Conservation (phyloP, 2,888 invertebrate genomes). For the Polydrusus cervinus region DNA sequence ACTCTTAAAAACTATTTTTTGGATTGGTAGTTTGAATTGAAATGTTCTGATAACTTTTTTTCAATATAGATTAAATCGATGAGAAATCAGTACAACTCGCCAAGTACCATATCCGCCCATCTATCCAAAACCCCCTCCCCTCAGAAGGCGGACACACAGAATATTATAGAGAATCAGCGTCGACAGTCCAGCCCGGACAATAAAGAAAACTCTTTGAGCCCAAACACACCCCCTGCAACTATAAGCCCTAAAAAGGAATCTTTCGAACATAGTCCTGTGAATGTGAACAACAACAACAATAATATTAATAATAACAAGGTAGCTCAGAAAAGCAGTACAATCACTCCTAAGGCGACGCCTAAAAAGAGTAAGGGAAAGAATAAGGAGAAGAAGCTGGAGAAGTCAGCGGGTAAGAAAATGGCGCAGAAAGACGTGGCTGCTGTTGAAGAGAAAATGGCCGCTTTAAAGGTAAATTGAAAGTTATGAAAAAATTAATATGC, state of each 20-base stretch:
- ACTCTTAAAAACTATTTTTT: no score
- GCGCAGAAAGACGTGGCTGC: conserved; percentile 58
- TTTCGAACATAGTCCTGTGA: conserved; percentile 30
- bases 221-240: background rate
- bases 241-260: conserved; percentile 30
- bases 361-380: conserved; percentile 38
- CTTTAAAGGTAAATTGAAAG: conserved; percentile 53
- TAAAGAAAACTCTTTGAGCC: background rate
- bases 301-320: conserved; percentile 29
- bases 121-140: conserved; percentile 55
- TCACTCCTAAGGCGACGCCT: conserved; percentile 10
- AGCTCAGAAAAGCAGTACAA: conserved; percentile 44
- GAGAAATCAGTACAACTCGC: conserved; percentile 65
- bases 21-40: background rate
- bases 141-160: conserved; percentile 4
- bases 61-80: conserved; percentile 69
- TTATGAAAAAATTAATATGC: background rate
- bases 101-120: conserved; percentile 44
- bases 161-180: conserved; percentile 9
- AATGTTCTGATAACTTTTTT: background rate
- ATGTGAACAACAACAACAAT: conserved; percentile 3
- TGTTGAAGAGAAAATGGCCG: conserved; percentile 60
- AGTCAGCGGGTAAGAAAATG: conserved; percentile 51
- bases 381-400: conserved; percentile 28
- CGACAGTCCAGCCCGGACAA: background rate